These are phyloP conservation scores for Lonchura striata DNA, from an alignment of 2,113 vertebrate species.

Conservation along the genomic window DNA sequence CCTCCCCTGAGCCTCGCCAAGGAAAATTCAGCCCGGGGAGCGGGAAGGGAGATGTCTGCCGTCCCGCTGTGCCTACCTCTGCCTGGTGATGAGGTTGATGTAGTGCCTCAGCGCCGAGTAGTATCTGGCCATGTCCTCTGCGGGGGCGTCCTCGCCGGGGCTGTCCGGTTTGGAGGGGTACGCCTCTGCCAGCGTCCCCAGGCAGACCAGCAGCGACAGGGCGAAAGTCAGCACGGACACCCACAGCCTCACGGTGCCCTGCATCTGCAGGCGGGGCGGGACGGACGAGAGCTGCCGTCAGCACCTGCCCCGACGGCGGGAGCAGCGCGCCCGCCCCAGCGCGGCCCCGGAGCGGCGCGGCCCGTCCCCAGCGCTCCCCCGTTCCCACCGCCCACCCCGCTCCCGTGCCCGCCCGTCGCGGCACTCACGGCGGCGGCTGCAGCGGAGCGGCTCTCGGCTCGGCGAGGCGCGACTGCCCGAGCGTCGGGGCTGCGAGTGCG, in stretches of 20 bases:
- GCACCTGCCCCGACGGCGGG: not conserved
- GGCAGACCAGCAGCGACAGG: conserved; percentile 86
- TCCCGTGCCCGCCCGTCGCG: not conserved
- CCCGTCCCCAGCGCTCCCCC: rapidly evolving
- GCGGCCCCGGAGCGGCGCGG: not conserved
- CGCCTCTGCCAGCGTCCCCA: conserved; percentile 86
- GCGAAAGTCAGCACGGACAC: conserved; percentile 83
- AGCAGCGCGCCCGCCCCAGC: not conserved
- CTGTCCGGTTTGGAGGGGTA: conserved; percentile 96
- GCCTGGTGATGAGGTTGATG: conserved; percentile 98
- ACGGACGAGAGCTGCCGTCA: not conserved
- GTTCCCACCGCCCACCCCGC: rapidly evolving
- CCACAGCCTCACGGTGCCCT: conserved; percentile 82
- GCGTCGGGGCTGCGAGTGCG: conserved; percentile 15
- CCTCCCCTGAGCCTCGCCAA: not conserved
- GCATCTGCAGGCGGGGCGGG: conserved; percentile 78
- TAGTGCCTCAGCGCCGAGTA: conserved; percentile 97
- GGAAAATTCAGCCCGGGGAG: not conserved
- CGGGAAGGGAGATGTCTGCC: not conserved
- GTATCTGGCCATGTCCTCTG: conserved; percentile 96
- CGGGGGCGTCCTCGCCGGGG: conserved; percentile 91
- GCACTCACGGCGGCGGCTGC: conserved; percentile 46
- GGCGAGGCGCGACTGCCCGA: not conserved
- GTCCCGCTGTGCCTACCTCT: conserved; percentile 80
- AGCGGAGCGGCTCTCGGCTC: not conserved